Evolutionary conservation across 2,888 invertebrate genomes (phyloP).

Genomic region (Allolobophora icterica): DNA sequence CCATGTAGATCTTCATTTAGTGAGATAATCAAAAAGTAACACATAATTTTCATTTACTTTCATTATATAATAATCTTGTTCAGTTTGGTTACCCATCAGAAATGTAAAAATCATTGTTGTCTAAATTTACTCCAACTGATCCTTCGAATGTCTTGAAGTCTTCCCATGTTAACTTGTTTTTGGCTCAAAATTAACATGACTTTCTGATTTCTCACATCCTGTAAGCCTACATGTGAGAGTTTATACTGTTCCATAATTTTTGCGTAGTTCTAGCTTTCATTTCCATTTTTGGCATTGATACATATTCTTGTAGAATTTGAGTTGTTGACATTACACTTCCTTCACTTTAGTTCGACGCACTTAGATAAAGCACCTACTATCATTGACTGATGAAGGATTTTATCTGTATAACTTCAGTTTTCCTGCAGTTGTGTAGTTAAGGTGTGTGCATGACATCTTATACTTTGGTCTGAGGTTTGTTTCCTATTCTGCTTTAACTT

Average conservation of each 20-base stretch:
- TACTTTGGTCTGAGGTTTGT: not conserved
- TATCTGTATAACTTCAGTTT: slow-evolving; percentile 17
- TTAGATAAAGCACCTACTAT: not conserved
- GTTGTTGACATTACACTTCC: not conserved
- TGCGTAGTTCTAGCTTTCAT: not conserved
- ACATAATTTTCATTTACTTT: not conserved
- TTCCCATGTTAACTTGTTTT: not conserved
- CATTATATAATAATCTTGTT: not conserved
- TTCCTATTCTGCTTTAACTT: not conserved
- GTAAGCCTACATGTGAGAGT: not conserved
- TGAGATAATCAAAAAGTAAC: not conserved
- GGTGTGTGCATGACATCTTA: not conserved
- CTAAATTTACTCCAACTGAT: not conserved
- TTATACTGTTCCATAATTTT: not conserved
- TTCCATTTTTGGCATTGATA: not conserved
- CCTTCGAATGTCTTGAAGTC: not conserved
- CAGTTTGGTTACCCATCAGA: not conserved
- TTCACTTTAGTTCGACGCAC: not conserved
- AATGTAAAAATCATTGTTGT: not conserved
- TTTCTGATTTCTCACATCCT: not conserved
- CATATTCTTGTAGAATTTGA: not conserved
- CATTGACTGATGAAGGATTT: not conserved
- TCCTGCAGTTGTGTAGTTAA: not conserved
- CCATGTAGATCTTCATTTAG: not conserved
- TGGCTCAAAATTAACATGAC: not conserved